These are phyloP conservation scores for Myiothlypis coronata DNA, from an alignment of 2,797 vertebrate genomes.

Conservation along the genomic window DNA sequence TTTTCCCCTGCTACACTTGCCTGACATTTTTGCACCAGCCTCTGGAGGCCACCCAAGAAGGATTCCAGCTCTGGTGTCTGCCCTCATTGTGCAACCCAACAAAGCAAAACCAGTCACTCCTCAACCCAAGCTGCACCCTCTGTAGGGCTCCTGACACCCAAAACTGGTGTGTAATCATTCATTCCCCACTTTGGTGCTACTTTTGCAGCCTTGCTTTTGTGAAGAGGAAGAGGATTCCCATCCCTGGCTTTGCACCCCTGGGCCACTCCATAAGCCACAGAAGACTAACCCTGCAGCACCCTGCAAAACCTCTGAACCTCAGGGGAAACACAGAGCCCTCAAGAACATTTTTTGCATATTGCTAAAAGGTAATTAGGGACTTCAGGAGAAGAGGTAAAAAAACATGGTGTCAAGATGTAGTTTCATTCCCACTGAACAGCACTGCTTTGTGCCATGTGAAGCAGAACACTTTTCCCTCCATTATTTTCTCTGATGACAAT, in stretches of 20 bases:
- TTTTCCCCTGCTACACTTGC: background rate
- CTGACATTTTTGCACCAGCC: background rate
- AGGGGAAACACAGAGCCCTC: background rate
- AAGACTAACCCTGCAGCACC: accelerated
- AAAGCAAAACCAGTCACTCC: background rate
- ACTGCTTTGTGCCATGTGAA: background rate
- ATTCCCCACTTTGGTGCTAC: background rate
- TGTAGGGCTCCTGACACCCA: background rate
- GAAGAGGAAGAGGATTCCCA: background rate
- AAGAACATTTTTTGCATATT: background rate
- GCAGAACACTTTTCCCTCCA: background rate
- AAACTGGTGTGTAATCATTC: accelerated
- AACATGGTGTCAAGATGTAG: background rate
- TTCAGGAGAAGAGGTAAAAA: background rate
- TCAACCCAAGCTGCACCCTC: background rate
- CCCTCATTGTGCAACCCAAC: background rate
- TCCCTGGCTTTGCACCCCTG: accelerated
- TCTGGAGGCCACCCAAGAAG: background rate
- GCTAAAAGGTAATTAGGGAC: background rate
- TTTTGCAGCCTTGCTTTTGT: background rate
- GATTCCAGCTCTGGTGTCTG: background rate
- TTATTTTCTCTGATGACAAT: background rate
- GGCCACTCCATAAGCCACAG: background rate
- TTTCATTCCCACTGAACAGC: background rate
- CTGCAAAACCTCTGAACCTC: background rate